Percentiles rank a stretch among this genome's conserved stretches.
phyloP scores from a whole-genome alignment of 2,888 invertebrate species.

The Clivina fossor region DNA sequence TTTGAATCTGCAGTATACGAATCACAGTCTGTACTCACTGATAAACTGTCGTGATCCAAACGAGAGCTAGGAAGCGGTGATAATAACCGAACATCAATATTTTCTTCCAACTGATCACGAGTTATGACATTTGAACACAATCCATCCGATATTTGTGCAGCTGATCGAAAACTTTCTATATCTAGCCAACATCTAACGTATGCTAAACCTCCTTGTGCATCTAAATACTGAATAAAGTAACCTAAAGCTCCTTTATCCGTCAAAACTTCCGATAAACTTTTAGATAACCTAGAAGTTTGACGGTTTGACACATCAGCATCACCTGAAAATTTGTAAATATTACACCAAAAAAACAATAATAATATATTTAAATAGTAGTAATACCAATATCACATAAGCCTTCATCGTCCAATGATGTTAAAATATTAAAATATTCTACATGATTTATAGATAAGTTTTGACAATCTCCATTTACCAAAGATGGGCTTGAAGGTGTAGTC shows the following conservation, averaged over 20 bases:
- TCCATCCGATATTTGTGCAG: constrained; percentile 41
- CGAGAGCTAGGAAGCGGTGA: constrained; percentile 43
- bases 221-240: constrained; percentile 85
- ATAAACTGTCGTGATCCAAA: constrained; percentile 52
- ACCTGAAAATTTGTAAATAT: constrained; percentile 46
- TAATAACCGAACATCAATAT: constrained; percentile 8
- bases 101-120: constrained; percentile 31
- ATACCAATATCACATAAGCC: constrained; percentile 50
- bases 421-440: constrained; percentile 38
- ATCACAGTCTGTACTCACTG: constrained; percentile 54
- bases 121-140: constrained; percentile 18
- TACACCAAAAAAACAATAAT: constrained; percentile 1
- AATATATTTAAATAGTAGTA: not conserved
- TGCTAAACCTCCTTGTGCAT: constrained; percentile 66
- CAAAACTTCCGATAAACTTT: constrained; percentile 74
- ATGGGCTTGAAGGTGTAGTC: constrained; percentile 36
- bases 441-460: constrained; percentile 32
- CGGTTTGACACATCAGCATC: constrained; percentile 43
- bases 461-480: constrained; percentile 34
- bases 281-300: constrained; percentile 65
- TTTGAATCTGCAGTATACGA: constrained; percentile 50
- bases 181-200: constrained; percentile 77
- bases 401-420: constrained; percentile 48
- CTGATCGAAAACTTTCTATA: constrained; percentile 66
- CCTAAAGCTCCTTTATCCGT: constrained; percentile 76